A percentile compares a stretch with the other conserved stretches of the same genome.
Conservation (phyloP, 2,113 vertebrate species). For the Malurus melanocephalus region DNA sequence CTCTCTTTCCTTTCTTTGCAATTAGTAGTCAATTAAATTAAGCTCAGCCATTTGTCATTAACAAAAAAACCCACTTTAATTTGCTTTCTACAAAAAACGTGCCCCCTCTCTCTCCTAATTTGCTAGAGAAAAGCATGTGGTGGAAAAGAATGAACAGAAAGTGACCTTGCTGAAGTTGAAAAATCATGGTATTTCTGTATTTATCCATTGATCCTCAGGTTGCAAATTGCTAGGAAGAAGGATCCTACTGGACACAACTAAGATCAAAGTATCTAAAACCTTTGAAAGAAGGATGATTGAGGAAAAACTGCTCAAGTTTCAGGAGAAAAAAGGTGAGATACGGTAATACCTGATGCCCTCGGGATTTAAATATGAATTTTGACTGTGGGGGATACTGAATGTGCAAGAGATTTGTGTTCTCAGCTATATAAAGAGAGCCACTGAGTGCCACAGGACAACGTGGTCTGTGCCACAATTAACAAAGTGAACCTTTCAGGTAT, state of each 20-base stretch:
- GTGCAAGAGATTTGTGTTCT: not conserved
- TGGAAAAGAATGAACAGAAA: not conserved
- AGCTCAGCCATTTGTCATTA: not conserved
- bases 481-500: not conserved
- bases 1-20: constrained; percentile 8
- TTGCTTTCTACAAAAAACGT: not conserved
- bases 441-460: not conserved
- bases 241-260: not conserved
- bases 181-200: not conserved
- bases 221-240: not conserved
- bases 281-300: not conserved
- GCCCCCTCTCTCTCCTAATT: not conserved
- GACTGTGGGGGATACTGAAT: not conserved
- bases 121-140: not conserved
- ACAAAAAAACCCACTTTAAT: not conserved
- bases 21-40: constrained; percentile 33
- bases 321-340: not conserved
- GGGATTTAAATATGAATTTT: not conserved
- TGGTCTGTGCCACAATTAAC: not conserved
- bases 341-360: rapidly evolving
- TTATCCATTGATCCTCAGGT: not conserved
- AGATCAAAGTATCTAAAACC: not conserved
- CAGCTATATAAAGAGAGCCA: not conserved
- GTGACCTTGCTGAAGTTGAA: not conserved
- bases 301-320: not conserved